Evolutionary conservation across 2,113 vertebrate genomes (phyloP).

Genomic region (Sitta europaea): DNA sequence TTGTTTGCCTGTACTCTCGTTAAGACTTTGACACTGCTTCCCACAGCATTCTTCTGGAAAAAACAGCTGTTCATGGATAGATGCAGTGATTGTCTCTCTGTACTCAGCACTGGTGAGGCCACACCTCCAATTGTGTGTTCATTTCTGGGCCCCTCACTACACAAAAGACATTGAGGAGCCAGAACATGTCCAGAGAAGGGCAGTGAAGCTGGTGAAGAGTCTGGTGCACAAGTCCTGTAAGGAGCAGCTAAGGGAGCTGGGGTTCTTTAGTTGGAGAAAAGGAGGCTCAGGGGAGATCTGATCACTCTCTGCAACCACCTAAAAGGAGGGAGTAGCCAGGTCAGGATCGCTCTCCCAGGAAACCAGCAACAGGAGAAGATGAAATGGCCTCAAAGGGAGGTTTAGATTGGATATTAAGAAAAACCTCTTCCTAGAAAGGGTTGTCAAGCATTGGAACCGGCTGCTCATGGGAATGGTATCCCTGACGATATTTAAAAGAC

Average conservation of each 20-base stretch:
- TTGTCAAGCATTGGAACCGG: neutral
- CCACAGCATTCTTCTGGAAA: neutral
- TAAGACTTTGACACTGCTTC: neutral
- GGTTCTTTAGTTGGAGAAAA: neutral
- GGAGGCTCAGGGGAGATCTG: neutral
- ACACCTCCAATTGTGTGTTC: neutral
- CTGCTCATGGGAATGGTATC: neutral
- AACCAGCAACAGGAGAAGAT: neutral
- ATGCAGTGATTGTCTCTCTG: neutral
- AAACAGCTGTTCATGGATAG: neutral
- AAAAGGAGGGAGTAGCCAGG: neutral
- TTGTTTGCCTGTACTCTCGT: neutral
- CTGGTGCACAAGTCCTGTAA: neutral
- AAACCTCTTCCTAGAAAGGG: neutral
- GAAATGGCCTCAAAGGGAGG: neutral
- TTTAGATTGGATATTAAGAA: neutral
- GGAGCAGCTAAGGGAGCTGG: neutral
- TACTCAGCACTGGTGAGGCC: accelerated
- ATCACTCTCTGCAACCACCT: too few species aligned
- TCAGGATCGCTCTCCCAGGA: accelerated
- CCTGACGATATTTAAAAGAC: neutral
- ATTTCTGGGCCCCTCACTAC: neutral
- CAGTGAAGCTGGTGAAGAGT: neutral
- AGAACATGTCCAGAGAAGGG: accelerated
- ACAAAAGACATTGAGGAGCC: neutral